A percentile compares a stretch with the other conserved stretches of the same genome.
These are phyloP conservation scores for Drosophila nr. perissopoda DNA, from an alignment of 2,888 invertebrate species.

Conservation along the genomic window DNA sequence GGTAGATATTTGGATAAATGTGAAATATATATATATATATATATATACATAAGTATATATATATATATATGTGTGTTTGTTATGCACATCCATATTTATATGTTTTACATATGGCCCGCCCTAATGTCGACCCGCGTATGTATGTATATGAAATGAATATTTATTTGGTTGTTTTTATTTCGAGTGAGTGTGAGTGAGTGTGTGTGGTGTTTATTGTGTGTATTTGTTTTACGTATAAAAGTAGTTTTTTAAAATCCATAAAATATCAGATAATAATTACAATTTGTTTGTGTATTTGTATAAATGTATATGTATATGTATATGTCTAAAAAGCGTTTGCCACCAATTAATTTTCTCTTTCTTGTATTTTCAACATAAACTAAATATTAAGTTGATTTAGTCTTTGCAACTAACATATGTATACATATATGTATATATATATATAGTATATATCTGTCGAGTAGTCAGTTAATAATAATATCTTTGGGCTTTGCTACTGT, in stretches of 20 bases:
- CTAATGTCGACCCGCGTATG: conserved; percentile 36
- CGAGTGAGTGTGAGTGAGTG: conserved; percentile 24
- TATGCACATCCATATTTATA: conserved; percentile 46
- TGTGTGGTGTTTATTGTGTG: conserved; percentile 11
- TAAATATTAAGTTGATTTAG: conserved; percentile 60
- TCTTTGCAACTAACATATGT: conserved; percentile 72
- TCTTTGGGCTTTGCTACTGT: conserved; percentile 77
- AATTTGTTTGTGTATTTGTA: conserved; percentile 58
- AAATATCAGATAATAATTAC: conserved; percentile 78
- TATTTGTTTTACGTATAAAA: conserved; percentile 73
- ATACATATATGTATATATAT: conserved; percentile 51
- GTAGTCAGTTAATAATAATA: conserved; percentile 74
- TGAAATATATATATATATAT: conserved; percentile 37
- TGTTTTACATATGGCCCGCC: conserved; percentile 51
- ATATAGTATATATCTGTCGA: conserved; percentile 49
- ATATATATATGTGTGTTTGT: conserved; percentile 20
- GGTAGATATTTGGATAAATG: conserved; percentile 46
- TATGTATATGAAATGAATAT: conserved; percentile 65
- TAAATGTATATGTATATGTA: conserved; percentile 3
- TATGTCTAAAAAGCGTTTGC: conserved; percentile 72
- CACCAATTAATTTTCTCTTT: conserved; percentile 36
- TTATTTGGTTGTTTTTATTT: conserved; percentile 62
- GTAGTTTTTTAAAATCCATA: conserved; percentile 76
- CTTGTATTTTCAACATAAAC: conserved; percentile 62
- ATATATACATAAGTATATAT: conserved; percentile 27